phyloP scores from a whole-genome alignment of 1,140 invertebrate species.

The Heliconius melpomene region DNA sequence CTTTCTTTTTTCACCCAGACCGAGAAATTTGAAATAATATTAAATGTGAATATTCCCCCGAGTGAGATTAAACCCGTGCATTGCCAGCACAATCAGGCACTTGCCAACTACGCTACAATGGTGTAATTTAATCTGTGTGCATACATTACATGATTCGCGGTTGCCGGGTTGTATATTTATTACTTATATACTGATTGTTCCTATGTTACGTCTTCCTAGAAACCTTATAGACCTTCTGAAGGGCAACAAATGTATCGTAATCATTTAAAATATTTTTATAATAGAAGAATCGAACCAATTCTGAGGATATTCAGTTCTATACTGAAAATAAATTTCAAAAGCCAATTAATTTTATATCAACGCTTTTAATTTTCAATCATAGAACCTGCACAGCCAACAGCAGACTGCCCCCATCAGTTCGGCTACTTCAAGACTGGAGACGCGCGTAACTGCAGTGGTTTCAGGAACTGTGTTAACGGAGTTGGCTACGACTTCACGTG shows the following conservation, averaged over 20 bases:
- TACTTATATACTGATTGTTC: not conserved
- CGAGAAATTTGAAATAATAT: no score
- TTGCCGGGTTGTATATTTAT: not conserved
- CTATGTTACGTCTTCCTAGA: not conserved
- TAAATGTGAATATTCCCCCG: no score
- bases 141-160: not conserved
- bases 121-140: not conserved
- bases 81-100: not conserved
- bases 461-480: conserved; percentile 92
- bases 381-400: conserved; percentile 83
- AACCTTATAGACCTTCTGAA: not conserved
- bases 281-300: no score
- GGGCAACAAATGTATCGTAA: not conserved
- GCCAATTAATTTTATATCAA: no score
- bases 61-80: not conserved
- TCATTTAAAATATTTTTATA: not conserved
- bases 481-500: conserved; percentile 85
- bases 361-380: not conserved
- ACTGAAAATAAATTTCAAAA: no score
- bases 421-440: conserved; percentile 90
- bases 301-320: no score
- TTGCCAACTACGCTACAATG: not conserved
- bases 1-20: no score
- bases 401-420: conserved; percentile 92
- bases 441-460: conserved; percentile 88